Conservation (phyloP, 37 sponge, comb jelly and placozoan species). For the Haliclona indistincta region DNA sequence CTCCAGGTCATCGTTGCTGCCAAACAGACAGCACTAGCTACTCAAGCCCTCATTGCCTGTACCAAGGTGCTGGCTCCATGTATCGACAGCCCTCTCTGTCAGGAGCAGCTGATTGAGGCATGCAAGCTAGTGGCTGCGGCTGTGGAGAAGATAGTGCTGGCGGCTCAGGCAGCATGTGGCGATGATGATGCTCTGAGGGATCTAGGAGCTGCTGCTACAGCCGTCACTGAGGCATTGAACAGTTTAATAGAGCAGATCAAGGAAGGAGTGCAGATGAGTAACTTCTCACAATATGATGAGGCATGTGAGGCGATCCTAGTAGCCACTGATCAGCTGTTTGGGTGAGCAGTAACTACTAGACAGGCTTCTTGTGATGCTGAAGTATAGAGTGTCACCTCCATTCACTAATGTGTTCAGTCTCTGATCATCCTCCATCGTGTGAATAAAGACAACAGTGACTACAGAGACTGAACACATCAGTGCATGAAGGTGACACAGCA, state of each 20-base stretch:
- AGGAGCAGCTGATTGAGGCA: conserved; percentile 87
- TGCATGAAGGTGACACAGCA: no score
- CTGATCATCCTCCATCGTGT: no score
- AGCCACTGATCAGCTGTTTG: conserved; percentile 85
- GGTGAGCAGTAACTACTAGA: no score
- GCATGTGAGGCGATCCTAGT: conserved; percentile 89
- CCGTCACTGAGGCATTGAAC: conserved; percentile 85
- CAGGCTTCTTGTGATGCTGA: no score
- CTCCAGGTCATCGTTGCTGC: conserved; percentile 77
- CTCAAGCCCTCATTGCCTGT: conserved; percentile 84
- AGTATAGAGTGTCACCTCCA: no score
- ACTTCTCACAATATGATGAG: conserved; percentile 75
- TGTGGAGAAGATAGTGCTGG: conserved; percentile 84
- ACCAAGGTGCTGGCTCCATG: conserved; percentile 84
- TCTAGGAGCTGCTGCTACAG: conserved; percentile 83
- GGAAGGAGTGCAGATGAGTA: conserved; percentile 47
- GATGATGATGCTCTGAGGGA: conserved; percentile 89
- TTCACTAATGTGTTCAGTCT: no score
- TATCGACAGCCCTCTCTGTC: conserved; percentile 83
- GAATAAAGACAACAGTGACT: no score
- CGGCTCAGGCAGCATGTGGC: conserved; percentile 86
- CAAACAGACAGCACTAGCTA: conserved; percentile 90
- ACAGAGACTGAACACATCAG: no score
- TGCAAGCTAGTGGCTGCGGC: conserved; percentile 81
- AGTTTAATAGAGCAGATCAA: conserved; percentile 76